Evolutionary conservation across 2,113 vertebrate genomes (phyloP).

Genomic region (Aegithalos caudatus): DNA sequence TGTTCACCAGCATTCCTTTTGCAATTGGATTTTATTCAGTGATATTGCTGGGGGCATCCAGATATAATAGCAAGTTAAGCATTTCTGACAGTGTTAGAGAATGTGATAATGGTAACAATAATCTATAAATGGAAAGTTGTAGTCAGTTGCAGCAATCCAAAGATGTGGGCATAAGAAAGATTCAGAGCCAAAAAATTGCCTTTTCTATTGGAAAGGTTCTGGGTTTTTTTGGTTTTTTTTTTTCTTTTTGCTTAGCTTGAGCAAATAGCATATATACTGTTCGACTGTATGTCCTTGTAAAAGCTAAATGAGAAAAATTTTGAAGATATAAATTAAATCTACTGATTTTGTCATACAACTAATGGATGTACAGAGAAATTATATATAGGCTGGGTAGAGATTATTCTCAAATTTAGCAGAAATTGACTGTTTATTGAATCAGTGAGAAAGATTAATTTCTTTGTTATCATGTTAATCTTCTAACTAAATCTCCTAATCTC

Average conservation of each 20-base stretch:
- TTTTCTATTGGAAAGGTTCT: not conserved
- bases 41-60: not conserved
- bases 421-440: not conserved
- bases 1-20: not conserved
- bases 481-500: not conserved
- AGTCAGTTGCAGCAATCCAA: not conserved
- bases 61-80: not conserved
- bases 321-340: not conserved
- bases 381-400: not conserved
- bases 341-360: not conserved
- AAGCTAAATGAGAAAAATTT: not conserved
- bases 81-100: conserved; percentile 15
- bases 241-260: not conserved
- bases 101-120: conserved; percentile 8
- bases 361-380: not conserved
- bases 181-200: not conserved
- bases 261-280: accelerated
- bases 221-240: accelerated
- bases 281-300: not conserved
- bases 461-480: not conserved
- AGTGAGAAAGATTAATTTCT: not conserved
- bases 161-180: not conserved
- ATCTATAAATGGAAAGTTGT: not conserved
- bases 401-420: not conserved
- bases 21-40: conserved; percentile 8